Conservation (phyloP, 2,113 vertebrate species). For the Oncorhynchus gorbuscha region DNA sequence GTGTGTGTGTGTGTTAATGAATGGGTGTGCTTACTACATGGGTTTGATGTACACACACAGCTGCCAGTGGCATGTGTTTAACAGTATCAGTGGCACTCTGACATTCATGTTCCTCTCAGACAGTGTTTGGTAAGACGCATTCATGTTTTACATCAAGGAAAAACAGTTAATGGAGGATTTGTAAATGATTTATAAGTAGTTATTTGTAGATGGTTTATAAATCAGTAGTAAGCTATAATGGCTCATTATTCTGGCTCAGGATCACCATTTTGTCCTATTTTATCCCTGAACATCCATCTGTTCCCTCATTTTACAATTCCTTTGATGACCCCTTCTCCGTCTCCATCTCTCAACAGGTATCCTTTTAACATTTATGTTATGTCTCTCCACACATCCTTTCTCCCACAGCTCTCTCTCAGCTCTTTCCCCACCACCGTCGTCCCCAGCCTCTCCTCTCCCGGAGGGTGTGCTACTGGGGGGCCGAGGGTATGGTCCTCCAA, state of each 20-base stretch:
- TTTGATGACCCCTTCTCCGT: no score
- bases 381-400: background rate
- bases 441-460: background rate
- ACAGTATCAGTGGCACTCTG: background rate
- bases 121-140: background rate
- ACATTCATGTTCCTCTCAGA: background rate
- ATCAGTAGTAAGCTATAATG: no score
- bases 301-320: no score
- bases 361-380: background rate
- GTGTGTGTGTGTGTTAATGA: no score
- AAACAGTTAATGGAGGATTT: background rate
- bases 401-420: constrained; percentile 25
- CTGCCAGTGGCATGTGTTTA: background rate
- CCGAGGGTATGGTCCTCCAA: background rate
- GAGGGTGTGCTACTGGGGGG: background rate
- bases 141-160: background rate
- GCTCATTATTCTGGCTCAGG: no score
- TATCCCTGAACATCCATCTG: background rate
- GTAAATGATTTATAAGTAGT: no score
- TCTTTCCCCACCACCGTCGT: background rate
- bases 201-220: no score
- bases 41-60: background rate
- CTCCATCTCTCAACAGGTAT: background rate
- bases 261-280: no score
- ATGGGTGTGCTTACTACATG: no score